These are phyloP conservation scores for Ceratina calcarata DNA, from an alignment of 1,140 invertebrate genomes.

Conservation along the genomic window DNA sequence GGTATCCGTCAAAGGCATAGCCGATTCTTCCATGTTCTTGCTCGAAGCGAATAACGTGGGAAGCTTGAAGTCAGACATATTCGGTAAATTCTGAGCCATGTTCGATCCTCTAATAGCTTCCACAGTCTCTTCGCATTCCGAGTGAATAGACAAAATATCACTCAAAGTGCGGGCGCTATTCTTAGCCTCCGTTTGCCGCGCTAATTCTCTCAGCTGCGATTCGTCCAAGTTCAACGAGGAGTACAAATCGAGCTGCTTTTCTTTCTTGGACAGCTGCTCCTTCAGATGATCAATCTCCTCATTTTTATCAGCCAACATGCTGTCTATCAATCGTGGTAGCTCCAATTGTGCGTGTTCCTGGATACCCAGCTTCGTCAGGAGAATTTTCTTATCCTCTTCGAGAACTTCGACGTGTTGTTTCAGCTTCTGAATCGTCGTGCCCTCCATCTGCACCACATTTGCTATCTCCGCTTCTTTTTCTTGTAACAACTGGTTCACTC, in stretches of 20 bases:
- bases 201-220: constrained; percentile 74
- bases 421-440: constrained; percentile 81
- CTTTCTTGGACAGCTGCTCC: constrained; percentile 79
- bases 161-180: constrained; percentile 84
- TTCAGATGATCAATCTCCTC: constrained; percentile 84
- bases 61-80: constrained; percentile 68
- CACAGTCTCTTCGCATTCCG: constrained; percentile 83
- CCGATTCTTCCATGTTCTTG: constrained; percentile 51
- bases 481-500: constrained; percentile 75
- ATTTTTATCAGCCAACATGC: constrained; percentile 85
- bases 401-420: constrained; percentile 81
- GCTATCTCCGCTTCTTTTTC: constrained; percentile 82
- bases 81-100: constrained; percentile 52
- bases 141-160: constrained; percentile 85
- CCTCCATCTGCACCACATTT: constrained; percentile 77
- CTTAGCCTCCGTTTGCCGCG: constrained; percentile 79
- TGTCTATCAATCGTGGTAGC: constrained; percentile 83
- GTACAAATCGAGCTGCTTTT: constrained; percentile 79
- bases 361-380: constrained; percentile 74
- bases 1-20: constrained; percentile 46
- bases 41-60: neutral
- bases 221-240: constrained; percentile 82
- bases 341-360: constrained; percentile 72
- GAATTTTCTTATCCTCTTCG: constrained; percentile 80
- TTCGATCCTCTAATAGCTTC: constrained; percentile 69